Evolutionary conservation across 1,140 invertebrate genomes (phyloP).

Genomic region (Bombus picipes): DNA sequence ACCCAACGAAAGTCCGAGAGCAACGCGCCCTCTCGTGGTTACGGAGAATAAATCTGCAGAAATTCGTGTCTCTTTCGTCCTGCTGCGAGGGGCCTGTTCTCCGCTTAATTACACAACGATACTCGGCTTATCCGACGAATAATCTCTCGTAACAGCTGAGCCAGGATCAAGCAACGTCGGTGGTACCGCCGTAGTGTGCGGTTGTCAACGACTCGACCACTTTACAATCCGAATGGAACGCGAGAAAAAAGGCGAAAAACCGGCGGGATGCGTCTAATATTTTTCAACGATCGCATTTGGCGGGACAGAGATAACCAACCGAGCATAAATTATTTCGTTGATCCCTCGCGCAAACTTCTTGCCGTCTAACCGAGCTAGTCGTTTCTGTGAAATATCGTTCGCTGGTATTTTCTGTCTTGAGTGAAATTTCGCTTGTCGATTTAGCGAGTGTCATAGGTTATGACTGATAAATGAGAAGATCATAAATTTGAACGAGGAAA

Average conservation of each 20-base stretch:
- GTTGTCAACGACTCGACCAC: conserved; percentile 49
- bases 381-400: background rate
- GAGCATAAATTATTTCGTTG: conserved; percentile 28
- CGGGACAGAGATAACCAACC: conserved; percentile 1
- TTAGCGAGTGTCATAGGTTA: background rate
- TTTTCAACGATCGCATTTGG: conserved; percentile 34
- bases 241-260: conserved; percentile 1
- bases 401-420: background rate
- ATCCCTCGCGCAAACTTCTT: background rate
- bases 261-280: conserved; percentile 30
- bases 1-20: conserved; percentile 47
- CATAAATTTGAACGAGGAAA: background rate
- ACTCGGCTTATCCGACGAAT: conserved; percentile 69
- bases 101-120: conserved; percentile 76
- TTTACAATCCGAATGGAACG: conserved; percentile 18
- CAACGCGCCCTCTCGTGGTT: no score
- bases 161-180: conserved; percentile 29
- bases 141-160: conserved; percentile 59
- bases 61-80: conserved; percentile 66
- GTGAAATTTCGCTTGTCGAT: background rate
- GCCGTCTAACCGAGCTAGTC: conserved; percentile 13
- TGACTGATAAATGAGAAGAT: background rate
- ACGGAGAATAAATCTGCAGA: conserved; percentile 63
- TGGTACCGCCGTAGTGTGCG: conserved; percentile 24
- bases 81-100: conserved; percentile 56